Base-by-base conservation (phyloP, 2,797 vertebrate genomes). In the Alectoris magna region DNA sequence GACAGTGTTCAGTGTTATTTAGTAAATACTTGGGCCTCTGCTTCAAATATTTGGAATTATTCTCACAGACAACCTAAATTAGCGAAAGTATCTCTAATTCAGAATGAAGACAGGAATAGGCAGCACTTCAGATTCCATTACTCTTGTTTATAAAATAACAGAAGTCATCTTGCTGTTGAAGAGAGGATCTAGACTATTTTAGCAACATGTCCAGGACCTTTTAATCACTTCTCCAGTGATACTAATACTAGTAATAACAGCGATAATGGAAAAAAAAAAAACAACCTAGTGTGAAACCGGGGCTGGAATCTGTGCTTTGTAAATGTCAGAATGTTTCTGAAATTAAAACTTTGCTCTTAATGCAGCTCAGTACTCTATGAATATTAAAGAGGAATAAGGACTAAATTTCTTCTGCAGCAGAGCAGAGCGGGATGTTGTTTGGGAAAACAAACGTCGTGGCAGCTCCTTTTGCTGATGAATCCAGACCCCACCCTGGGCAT, bases 281-380 rank as follows among this genome's bases (percentile, higher is more conserved):
- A 6, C 18, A 55, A 6, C 18, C 69, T 79, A 23, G 82, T 91
- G 84, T 87, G 81, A 91, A 95, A 93, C 43, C 49, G 64, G 82
- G 81, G 78, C 76, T 87, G 73, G 83, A 75, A 64, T 92, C 75
- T 67, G 72, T 80, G 90, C 88, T 93, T 59, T 13, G 43, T 68
- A 89, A 92, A 89, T 86, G 60, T 80, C 89, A 93, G 84, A 84
- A 80, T 56, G 78, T 73, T 96, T 84, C 93, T 91, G 92, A 68
- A 95, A 94, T 92, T 88, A 95, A 94, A 94, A 96, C 58, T 88
- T 93, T 34, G 76, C 68, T 64, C 76, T 72, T 92, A 87, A 93
- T 59, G 82, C 43, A 74, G 75, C 79, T 85, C 59, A 1, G 2
- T 31, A 46, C 41, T 49, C n/a, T 41, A 68, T 89, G 87, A 94